Evolutionary conservation across 2,113 vertebrate genomes (phyloP), one percentile per base, ranked within the genome.

Genomic region (Vulpes ferrilata): DNA sequence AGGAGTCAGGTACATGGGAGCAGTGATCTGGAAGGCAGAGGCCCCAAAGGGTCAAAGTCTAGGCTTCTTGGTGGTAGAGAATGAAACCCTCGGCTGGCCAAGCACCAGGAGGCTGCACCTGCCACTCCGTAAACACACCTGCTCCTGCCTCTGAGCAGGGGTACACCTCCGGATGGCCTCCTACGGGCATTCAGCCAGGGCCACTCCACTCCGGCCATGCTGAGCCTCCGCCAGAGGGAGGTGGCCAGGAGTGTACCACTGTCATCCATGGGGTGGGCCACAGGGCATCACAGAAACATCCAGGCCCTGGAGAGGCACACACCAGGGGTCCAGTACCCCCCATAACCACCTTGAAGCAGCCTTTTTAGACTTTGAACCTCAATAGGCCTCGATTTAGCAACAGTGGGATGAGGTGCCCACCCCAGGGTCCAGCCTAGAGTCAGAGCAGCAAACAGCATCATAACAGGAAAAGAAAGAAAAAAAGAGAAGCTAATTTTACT

Each of bases 101-200:
- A 48, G 73, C 65, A 71, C 5, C 0, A 0, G 4, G 8, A 27
- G 32, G 22, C 43, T 8, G 38, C 67, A 79, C 79, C 92, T 93
- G 95, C 23, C 0, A 17, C 59, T 88, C 69, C 0, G 27, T 69
- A 88, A 88, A 95, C 17, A 79, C 0, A 19, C 82, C 84, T 19
- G 20, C 27, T 69, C 5, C 19, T 0, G 7, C 0, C 51, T 59
- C 62, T 2, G 3, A 25, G 35, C 4, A 2, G 15, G 10, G n/a
- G 16, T 22, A 27, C 35, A 22, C 81, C 67, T 80, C 8, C 3
- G 88, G 25, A 30, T 55, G 60, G 91, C 69, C 80, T 57, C 35
- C 2, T 0, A 0, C 0, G 0, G 78, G 73, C 83, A 11, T 17
- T 6, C 10, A 4, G n/a, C 96, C 79, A 74, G 51, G 51, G 22